Evolutionary conservation across 2,113 vertebrate genomes (phyloP).

Genomic region (Corythoichthys intestinalis): DNA sequence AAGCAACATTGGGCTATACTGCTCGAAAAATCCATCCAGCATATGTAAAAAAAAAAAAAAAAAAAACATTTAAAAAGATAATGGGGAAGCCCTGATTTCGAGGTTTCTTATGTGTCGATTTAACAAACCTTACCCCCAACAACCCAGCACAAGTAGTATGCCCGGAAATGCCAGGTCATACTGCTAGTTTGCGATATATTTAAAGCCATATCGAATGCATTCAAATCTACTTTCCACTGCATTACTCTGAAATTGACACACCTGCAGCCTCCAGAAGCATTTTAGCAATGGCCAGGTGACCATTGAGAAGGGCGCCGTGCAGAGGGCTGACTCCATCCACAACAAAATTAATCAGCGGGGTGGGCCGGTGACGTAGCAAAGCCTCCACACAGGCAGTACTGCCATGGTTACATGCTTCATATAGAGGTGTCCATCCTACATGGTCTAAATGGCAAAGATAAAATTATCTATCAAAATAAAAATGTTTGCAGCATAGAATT

Average conservation of each 20-base stretch:
- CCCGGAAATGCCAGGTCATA: too few relatives aligned
- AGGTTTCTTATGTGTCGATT: too few relatives aligned
- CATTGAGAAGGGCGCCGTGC: constrained; percentile 85
- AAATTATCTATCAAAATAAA: background rate
- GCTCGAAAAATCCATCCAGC: too few relatives aligned
- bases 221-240: background rate
- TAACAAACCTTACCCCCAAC: too few relatives aligned
- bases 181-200: too few relatives aligned
- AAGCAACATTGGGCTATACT: too few relatives aligned
- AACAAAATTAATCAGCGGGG: constrained; percentile 83
- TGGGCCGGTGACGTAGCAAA: constrained; percentile 82
- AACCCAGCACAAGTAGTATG: too few relatives aligned
- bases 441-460: constrained; percentile 74
- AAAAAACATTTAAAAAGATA: too few relatives aligned
- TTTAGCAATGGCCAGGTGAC: constrained; percentile 86
- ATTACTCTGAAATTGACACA: constrained; percentile 59
- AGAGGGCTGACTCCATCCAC: constrained; percentile 91
- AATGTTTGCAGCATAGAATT: background rate
- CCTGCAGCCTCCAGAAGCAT: constrained; percentile 85
- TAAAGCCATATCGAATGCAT: too few relatives aligned
- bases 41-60: too few relatives aligned
- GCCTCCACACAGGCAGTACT: constrained; percentile 86
- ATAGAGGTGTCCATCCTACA: constrained; percentile 94
- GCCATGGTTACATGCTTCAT: constrained; percentile 97
- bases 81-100: too few relatives aligned